Base-by-base conservation (phyloP, 1,140 invertebrate species). In the Heliconius himera region DNA sequence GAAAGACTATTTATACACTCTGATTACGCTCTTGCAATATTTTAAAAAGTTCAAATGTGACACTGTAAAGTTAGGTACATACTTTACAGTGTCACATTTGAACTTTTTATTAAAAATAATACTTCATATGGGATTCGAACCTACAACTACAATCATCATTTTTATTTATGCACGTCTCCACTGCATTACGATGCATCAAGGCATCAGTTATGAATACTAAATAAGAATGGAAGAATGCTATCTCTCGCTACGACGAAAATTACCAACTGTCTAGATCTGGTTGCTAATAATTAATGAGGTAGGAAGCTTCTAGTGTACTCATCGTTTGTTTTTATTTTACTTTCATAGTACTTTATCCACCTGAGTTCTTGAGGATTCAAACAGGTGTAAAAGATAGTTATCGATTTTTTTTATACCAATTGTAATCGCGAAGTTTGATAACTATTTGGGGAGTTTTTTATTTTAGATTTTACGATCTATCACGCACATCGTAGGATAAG, bases 191-290 rank as follows among this genome's bases (percentile, higher is more conserved):
- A 46, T 20, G n/a, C 8, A 22, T 56, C 8, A 22, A 22, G 9
- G 20, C 54, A 56, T 41, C 60, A 60, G 36, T 41, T 76, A 54
- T 76, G 75, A 56, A 76, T 76, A 70, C 60, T 76, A 76, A 76
- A 76, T 70, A 70, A 70, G 70, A 20, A 76, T 76, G 75, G 60
- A 76, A 76, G 70, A 76, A 76, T 54, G n/a, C 75, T 66, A 66
- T 70, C 22, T 70, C 60, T n/a, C 0, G 60, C 20, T 29, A 4
- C 36, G 75, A 41, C 41, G 60, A 66, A 70, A 76, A 76, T 70
- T 49, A 66, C 56, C n/a, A 60, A 36, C 56, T 76, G 60, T 76
- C 74, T 74, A 56, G 20, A 56, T n/a, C 54, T n/a, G 54, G n/a
- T 22, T 22, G 54, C n/a, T 56, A 56, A 56, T 56, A 56, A 56